Conservation (phyloP, 1,140 invertebrate genomes). For the Drosophila pallidifrons region DNA sequence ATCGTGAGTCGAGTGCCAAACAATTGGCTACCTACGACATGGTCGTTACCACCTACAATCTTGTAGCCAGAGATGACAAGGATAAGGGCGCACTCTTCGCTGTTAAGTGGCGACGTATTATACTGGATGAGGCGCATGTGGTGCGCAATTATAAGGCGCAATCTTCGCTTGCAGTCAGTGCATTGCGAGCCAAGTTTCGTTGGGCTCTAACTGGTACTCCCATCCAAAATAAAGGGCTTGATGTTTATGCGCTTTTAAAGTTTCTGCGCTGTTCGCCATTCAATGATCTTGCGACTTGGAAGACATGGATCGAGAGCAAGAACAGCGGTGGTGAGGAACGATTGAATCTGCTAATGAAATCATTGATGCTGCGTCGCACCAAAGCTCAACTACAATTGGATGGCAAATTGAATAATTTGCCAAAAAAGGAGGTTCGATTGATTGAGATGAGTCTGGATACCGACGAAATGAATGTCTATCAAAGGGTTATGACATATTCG, state of each 20-base stretch:
- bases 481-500: slow-evolving; percentile 90
- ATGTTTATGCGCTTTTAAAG: slow-evolving; percentile 94
- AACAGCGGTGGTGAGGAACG: slow-evolving; percentile 89
- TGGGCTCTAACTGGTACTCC: slow-evolving; percentile 98
- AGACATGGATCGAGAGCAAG: slow-evolving; percentile 89
- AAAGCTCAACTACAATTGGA: slow-evolving; percentile 90
- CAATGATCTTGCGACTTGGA: slow-evolving; percentile 91
- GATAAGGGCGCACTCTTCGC: slow-evolving; percentile 66
- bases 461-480: slow-evolving; percentile 92
- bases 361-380: slow-evolving; percentile 92
- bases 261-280: slow-evolving; percentile 94
- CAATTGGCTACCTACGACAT: slow-evolving; percentile 88
- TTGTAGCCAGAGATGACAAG: slow-evolving; percentile 87
- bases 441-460: slow-evolving; percentile 88
- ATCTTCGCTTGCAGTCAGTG: slow-evolving; percentile 90
- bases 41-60: slow-evolving; percentile 92
- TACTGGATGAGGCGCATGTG: slow-evolving; percentile 96
- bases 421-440: slow-evolving; percentile 87
- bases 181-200: slow-evolving; percentile 87
- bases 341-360: slow-evolving; percentile 92
- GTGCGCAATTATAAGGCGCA: slow-evolving; percentile 95
- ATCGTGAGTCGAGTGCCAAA: slow-evolving; percentile 88
- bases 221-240: slow-evolving; percentile 96
- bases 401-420: slow-evolving; percentile 88
- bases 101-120: slow-evolving; percentile 91